Evolutionary conservation across 2,888 invertebrate genomes (phyloP).

Genomic region (Listrodromus nycthemerus): DNA sequence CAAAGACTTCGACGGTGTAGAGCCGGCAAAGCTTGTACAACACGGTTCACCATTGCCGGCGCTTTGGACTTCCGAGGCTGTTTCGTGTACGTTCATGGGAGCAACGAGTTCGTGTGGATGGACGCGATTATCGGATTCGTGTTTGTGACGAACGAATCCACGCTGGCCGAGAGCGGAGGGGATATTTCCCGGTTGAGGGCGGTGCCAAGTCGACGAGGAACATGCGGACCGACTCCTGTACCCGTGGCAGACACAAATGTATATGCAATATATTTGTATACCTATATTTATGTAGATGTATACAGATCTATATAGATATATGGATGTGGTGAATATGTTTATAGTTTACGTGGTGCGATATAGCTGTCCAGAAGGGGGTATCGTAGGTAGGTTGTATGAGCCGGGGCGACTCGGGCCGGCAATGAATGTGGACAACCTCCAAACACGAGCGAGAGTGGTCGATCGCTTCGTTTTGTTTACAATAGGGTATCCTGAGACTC

Average conservation of each 20-base stretch:
- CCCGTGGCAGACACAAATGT: neutral
- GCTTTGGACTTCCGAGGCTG: slow-evolving; percentile 12
- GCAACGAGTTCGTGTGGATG: slow-evolving; percentile 37
- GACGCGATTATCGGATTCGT: slow-evolving; percentile 62
- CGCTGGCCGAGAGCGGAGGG: slow-evolving; percentile 55
- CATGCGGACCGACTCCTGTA: slow-evolving; percentile 36
- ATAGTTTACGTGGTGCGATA: neutral
- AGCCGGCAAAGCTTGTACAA: neutral
- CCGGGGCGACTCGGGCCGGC: neutral
- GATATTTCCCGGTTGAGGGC: slow-evolving; percentile 72
- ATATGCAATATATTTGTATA: too few species aligned
- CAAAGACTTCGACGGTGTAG: neutral
- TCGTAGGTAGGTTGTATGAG: neutral
- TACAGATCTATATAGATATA: too few species aligned
- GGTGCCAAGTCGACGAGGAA: slow-evolving; percentile 71
- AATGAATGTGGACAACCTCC: too few species aligned
- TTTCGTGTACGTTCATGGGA: slow-evolving; percentile 29
- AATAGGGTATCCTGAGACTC: neutral
- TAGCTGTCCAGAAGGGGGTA: neutral
- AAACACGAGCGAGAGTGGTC: neutral
- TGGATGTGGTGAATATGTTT: neutral
- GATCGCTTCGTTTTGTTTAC: slow-evolving; percentile 2
- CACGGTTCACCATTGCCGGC: slow-evolving; percentile 1
- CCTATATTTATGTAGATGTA: too few species aligned
- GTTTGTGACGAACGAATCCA: slow-evolving; percentile 65